Base-by-base conservation (phyloP, 2,797 vertebrate genomes). In the Cossypha polioptera region DNA sequence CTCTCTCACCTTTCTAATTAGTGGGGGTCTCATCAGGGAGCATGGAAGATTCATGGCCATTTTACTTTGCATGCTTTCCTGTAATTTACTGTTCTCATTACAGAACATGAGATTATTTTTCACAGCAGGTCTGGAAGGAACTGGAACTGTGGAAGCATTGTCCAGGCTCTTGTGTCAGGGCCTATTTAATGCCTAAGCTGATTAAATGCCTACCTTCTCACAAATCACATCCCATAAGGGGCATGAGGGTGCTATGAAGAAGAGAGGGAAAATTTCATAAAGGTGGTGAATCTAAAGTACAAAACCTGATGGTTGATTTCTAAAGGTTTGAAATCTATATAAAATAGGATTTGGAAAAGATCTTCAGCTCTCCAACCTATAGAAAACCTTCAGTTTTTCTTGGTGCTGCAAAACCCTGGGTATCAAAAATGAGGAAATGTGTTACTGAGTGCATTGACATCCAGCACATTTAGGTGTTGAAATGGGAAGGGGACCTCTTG, bases 41-140 rank as follows among this genome's bases (percentile, higher is more conserved):
- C 2, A 2, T 7, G 4, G 62, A 75, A 94, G 89, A 94, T 94
- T 94, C 86, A 92, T 63, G 73, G 36, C 36, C 40, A 10, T 88
- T 92, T 96, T 91, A 91, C 33, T n/a, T 4, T 0, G 47, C 63
- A 36, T 58, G 45, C 69, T 94, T 75, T 69, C 51, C 76, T 83
- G n/a, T 92, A 94, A 94, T 92, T 96, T 95, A 95, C 76, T 76
- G 62, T 78, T 92, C 92, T 95, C 87, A 50, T 96, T 94, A 88
- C 26, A 69, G 79, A 86, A 86, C 48, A 78, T 0, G 2, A 84
- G 71, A 73, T 81, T 75, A 71, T 94, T 95, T 94, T 91, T 94
- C 85, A 66, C 42, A 94, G 87, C 1, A 11, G 65, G 73, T 81
- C 87, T 78, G 55, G 63, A 84, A 81, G 79, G 79, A 79, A 21